phyloP scores from a whole-genome alignment of 2,888 invertebrate species.

The Catonia carolina region DNA sequence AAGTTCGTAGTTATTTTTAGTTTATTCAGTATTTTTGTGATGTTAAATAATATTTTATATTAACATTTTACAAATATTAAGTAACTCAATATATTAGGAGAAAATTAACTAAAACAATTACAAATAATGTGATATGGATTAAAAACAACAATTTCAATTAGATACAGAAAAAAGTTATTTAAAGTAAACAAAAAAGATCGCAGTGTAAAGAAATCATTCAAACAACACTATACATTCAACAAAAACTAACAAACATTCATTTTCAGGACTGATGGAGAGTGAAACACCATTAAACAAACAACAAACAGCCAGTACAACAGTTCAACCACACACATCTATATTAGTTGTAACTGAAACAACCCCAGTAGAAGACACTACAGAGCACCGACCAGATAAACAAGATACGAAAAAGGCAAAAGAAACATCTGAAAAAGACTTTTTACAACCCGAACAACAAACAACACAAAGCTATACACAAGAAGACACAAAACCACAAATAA shows the following conservation, averaged over 20 bases:
- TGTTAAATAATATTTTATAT: too few species aligned
- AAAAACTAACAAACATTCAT: neutral
- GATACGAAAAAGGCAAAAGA: neutral
- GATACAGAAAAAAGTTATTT: neutral
- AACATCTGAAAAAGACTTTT: constrained; percentile 17
- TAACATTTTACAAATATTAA: too few species aligned
- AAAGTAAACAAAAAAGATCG: neutral
- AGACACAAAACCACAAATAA: constrained; percentile 7
- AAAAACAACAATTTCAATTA: too few species aligned
- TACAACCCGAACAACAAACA: constrained; percentile 12
- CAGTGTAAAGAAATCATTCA: neutral
- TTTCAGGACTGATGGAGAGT: neutral
- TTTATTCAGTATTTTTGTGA: too few species aligned
- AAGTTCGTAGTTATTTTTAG: too few species aligned
- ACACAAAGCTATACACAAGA: constrained; percentile 17
- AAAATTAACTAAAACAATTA: too few species aligned
- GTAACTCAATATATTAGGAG: too few species aligned
- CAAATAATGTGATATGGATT: too few species aligned
- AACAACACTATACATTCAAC: neutral
- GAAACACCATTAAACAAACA: neutral
- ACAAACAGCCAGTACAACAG: neutral
- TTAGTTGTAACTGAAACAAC: constrained; percentile 9
- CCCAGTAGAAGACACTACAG: neutral
- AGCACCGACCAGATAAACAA: too few species aligned
- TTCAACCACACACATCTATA: too few species aligned